A percentile compares a stretch with the other conserved stretches of the same genome.
phyloP scores from a whole-genome alignment of 2,113 vertebrate genomes.

The Dromiciops gliroides region DNA sequence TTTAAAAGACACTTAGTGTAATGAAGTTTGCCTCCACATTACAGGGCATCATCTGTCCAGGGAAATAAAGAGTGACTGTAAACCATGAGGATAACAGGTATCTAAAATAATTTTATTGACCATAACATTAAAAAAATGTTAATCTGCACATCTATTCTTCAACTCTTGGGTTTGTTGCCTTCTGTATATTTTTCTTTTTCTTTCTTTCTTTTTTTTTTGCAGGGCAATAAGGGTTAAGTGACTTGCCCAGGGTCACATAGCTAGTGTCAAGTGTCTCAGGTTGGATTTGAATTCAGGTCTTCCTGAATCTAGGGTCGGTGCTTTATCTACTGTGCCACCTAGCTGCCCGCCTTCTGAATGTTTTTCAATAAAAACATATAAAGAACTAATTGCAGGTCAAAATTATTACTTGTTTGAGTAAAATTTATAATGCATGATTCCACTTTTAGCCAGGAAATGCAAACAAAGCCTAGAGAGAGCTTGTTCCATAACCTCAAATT shows the following conservation, averaged over 20 bases:
- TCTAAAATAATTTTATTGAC: conserved; percentile 66
- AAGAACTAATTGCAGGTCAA: conserved; percentile 66
- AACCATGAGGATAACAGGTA: not conserved
- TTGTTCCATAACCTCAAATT: conserved; percentile 88
- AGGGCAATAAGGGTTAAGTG: no score
- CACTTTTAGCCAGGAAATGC: conserved; percentile 86
- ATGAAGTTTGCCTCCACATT: conserved; percentile 69
- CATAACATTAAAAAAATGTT: conserved; percentile 68
- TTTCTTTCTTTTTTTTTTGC: no score
- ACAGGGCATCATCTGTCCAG: conserved; percentile 55
- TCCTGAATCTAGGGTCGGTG: no score
- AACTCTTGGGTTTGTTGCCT: conserved; percentile 76
- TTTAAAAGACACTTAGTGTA: conserved; percentile 72
- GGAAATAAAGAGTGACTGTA: conserved; percentile 50
- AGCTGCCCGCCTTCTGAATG: conserved; percentile 69
- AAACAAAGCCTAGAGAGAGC: conserved; percentile 86
- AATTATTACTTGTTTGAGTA: conserved; percentile 83
- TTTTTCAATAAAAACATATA: conserved; percentile 74
- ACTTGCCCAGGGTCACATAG: no score
- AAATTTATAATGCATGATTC: conserved; percentile 84
- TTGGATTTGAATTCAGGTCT: no score
- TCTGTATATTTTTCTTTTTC: conserved; percentile 66
- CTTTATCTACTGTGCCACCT: no score
- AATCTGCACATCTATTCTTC: conserved; percentile 61
- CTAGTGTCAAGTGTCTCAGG: no score